phyloP scores from a whole-genome alignment of 2,888 invertebrate genomes.

The Ischnura elegans region DNA sequence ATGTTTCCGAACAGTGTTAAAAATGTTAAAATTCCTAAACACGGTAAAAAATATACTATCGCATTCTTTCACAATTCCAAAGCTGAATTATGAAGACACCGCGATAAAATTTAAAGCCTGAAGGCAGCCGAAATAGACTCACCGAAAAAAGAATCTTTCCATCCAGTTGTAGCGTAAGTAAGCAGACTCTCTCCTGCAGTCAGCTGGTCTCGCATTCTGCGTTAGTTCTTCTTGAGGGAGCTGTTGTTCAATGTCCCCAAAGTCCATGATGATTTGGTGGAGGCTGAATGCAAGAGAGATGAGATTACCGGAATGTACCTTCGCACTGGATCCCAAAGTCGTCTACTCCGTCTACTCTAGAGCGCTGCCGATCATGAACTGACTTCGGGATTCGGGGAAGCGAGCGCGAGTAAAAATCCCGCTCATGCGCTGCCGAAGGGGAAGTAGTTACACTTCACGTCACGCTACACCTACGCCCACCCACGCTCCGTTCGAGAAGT shows the following conservation, averaged over 20 bases:
- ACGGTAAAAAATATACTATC: not conserved
- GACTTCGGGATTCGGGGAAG: not conserved
- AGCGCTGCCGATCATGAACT: not conserved
- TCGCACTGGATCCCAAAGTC: not conserved
- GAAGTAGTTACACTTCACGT: not conserved
- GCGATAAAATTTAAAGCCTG: not conserved
- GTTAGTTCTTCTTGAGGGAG: not conserved
- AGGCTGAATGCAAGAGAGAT: not conserved
- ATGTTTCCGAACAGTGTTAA: too few relatives aligned
- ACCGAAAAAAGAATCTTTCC: slow-evolving; percentile 26
- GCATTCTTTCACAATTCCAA: too few relatives aligned
- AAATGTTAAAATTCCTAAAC: not conserved
- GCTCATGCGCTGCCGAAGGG: not conserved
- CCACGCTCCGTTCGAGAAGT: not conserved
- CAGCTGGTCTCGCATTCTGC: not conserved
- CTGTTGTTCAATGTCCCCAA: not conserved
- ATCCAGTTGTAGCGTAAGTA: not conserved
- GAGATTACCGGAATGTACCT: not conserved
- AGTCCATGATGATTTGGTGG: not conserved
- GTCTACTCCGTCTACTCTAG: not conserved
- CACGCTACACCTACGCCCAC: not conserved
- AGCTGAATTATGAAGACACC: not conserved
- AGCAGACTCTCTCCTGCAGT: not conserved
- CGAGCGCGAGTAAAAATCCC: slow-evolving; percentile 6
- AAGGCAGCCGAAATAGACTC: not conserved